Percentiles rank a stretch among this genome's conserved stretches.
Conservation (phyloP, 2,888 invertebrate species). For the Troides oblongomaculatus region DNA sequence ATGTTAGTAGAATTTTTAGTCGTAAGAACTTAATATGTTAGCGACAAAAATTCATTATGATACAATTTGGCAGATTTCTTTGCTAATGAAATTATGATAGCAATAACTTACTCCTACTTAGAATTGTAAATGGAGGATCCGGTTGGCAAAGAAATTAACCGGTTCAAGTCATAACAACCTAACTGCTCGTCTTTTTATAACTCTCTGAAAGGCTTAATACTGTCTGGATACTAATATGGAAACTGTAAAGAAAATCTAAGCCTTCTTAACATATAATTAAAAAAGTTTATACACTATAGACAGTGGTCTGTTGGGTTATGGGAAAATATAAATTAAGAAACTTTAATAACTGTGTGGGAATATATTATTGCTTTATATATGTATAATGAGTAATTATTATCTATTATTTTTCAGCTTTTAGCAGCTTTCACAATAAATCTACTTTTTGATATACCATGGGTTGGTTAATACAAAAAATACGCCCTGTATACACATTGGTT, state of each 20-base stretch:
- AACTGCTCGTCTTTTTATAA: conserved; percentile 13
- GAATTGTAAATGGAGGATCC: conserved; percentile 6
- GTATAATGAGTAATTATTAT: too few species aligned
- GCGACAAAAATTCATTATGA: neutral
- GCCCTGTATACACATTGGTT: too few species aligned
- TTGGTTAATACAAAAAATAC: too few species aligned
- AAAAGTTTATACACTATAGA: neutral
- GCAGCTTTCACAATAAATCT: too few species aligned
- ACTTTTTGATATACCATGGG: too few species aligned
- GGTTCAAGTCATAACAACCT: conserved; percentile 4
- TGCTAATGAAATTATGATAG: neutral
- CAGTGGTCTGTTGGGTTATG: neutral
- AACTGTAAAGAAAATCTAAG: neutral
- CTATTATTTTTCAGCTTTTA: too few species aligned
- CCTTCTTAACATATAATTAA: neutral
- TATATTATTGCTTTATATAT: neutral
- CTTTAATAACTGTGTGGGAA: neutral
- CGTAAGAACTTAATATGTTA: neutral
- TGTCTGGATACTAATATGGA: neutral
- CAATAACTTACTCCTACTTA: neutral
- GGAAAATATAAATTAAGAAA: neutral
- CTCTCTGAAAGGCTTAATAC: neutral
- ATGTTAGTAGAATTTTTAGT: neutral
- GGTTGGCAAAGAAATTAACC: conserved; percentile 7
- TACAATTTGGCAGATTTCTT: neutral